Base-by-base conservation (phyloP, 2,797 vertebrate genomes). In the Sebastes hopkinsi region DNA sequence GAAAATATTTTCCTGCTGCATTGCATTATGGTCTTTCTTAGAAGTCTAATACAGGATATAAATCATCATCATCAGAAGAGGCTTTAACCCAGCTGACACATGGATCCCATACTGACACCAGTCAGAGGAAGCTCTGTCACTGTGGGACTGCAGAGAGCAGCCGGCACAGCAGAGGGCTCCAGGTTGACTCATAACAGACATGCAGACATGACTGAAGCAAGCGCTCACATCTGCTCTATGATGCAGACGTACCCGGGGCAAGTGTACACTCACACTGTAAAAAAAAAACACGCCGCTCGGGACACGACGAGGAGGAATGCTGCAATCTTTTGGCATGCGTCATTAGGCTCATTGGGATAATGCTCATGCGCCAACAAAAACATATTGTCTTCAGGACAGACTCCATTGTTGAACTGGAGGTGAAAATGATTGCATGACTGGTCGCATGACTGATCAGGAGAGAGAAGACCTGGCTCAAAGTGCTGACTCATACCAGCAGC, bases 91-190 rank as follows among this genome's bases (percentile, higher is more conserved):
- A 3, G 4, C 27, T 6, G 66, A 79, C 74, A 65, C 54, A 36
- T 72, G 60, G 30, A 61, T 81, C 71, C 42, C 50, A 25, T 65
- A 23, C 22, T 56, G 66, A 58, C 75, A 58, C 4, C 1, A 61
- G 73, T 82, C 76, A 82, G 67, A 75, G 59, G 68, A 76, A 38
- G 56, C 75, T n/a, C 8, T 27, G 46, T 69, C 60, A 30, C 42
- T 66, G 14, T 16, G 65, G 46, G 75, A 50, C 71, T 86, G 81
- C 70, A 83, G 70, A 67, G 82, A 54, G 50, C 60, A 86, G 59
- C 42, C 59, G 27, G 68, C 84, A 80, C 84, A 77, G 84, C 87
- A 87, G 81, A 87, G 85, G 83, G 76, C 88, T 90, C 82, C 82
- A 73, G 62, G 70, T 67, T 91, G 89, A 94, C 88, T 93, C 90